These are phyloP conservation scores for Gymnoscelis rufifasciata DNA, from an alignment of 2,888 invertebrate genomes.

Conservation along the genomic window DNA sequence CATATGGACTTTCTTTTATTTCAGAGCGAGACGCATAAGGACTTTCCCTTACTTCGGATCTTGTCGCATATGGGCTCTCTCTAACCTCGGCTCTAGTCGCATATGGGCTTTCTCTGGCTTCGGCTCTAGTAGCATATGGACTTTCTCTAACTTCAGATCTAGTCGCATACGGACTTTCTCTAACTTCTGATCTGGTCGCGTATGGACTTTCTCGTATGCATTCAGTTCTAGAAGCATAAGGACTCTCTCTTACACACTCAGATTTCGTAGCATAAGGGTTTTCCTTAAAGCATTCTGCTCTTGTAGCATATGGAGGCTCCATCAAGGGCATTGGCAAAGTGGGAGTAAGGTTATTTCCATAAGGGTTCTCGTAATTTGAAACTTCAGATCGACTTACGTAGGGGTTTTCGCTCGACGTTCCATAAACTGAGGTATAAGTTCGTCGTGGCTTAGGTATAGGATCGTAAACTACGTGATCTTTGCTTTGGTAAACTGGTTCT, in stretches of 20 bases:
- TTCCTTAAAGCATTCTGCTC: conserved; percentile 37
- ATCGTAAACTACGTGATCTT: conserved; percentile 71
- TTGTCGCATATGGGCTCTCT: conserved; percentile 44
- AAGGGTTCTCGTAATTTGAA: conserved; percentile 65
- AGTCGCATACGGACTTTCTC: conserved; percentile 45
- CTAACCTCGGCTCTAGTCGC: conserved; percentile 42
- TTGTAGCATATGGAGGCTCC: conserved; percentile 50
- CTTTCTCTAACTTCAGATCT: conserved; percentile 30
- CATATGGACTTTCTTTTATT: conserved; percentile 42
- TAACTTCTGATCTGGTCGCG: conserved; percentile 39
- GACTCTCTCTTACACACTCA: conserved; percentile 44
- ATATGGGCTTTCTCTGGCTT: conserved; percentile 44
- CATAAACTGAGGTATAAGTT: conserved; percentile 69
- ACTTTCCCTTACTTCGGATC: conserved; percentile 28
- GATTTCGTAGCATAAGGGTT: conserved; percentile 38
- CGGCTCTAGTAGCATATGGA: conserved; percentile 40
- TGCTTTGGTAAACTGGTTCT: conserved; percentile 75
- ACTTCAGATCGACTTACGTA: conserved; percentile 65
- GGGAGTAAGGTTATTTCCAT: conserved; percentile 61
- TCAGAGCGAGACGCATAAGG: conserved; percentile 38
- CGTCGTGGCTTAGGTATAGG: conserved; percentile 74
- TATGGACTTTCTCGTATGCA: conserved; percentile 45
- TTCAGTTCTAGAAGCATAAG: conserved; percentile 44
- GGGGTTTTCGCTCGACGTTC: conserved; percentile 68
- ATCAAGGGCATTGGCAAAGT: conserved; percentile 62